These are phyloP conservation scores for Axis porcinus DNA, from an alignment of 2,113 vertebrate genomes.

Conservation along the genomic window DNA sequence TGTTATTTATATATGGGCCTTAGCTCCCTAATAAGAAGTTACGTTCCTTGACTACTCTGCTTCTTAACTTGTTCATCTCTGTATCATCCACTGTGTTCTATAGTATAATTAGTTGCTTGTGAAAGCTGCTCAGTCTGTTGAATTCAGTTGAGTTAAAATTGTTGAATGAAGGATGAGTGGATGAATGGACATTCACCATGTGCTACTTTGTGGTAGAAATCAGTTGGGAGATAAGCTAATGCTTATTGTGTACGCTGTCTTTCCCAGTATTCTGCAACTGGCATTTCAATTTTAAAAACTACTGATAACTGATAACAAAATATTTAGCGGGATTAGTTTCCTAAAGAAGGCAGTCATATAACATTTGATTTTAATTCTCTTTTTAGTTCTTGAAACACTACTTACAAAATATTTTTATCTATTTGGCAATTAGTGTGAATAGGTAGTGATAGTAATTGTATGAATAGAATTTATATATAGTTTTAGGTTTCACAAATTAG, in stretches of 20 bases:
- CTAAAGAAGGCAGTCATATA: neutral
- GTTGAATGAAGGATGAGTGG: slow-evolving; percentile 24
- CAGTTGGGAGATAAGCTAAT: neutral
- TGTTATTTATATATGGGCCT: slow-evolving; percentile 4
- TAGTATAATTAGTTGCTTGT: neutral
- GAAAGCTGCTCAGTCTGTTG: neutral
- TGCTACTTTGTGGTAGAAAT: neutral
- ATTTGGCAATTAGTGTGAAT: neutral
- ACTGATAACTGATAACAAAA: neutral
- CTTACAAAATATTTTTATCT: neutral
- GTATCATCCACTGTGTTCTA: neutral
- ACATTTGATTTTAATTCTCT: neutral
- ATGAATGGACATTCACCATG: neutral
- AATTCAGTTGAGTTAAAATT: neutral
- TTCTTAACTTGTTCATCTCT: slow-evolving; percentile 23
- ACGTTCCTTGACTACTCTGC: neutral
- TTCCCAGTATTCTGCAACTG: neutral
- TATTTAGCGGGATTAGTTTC: neutral
- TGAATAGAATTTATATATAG: neutral
- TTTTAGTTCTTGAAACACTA: neutral
- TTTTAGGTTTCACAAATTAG: neutral
- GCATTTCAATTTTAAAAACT: slow-evolving; percentile 15
- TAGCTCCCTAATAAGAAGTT: neutral
- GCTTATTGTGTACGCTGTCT: neutral
- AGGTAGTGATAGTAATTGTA: neutral